Evolutionary conservation across 1,140 invertebrate genomes (phyloP).

Genomic region (Polyergus mexicanus): DNA sequence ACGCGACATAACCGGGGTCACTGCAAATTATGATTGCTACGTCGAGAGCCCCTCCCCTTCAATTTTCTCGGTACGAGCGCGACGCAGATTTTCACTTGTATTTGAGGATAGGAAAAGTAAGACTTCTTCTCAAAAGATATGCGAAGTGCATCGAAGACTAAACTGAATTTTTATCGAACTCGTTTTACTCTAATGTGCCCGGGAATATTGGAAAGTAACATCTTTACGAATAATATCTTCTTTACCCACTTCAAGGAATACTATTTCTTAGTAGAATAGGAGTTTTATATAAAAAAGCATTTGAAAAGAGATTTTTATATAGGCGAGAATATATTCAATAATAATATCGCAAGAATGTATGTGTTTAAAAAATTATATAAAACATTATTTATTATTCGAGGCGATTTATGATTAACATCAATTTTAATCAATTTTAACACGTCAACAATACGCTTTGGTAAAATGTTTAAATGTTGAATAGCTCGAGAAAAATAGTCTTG

Average conservation of each 20-base stretch:
- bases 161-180: slow-evolving; percentile 53
- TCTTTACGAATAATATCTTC: slow-evolving; percentile 53
- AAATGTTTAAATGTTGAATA: slow-evolving; percentile 16
- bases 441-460: not conserved
- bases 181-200: slow-evolving; percentile 31
- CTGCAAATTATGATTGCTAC: slow-evolving; percentile 27
- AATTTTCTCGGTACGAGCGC: slow-evolving; percentile 33
- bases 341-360: not conserved
- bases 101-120: too few species aligned
- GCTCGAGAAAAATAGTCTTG: not conserved
- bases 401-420: not conserved
- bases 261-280: not conserved
- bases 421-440: too few species aligned
- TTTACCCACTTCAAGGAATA: not conserved
- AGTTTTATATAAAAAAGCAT: not conserved
- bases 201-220: slow-evolving; percentile 52
- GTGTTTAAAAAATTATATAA: not conserved
- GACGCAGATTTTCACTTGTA: slow-evolving; percentile 22
- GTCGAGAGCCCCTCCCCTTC: not conserved
- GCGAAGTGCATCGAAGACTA: slow-evolving; percentile 29
- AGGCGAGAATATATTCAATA: not conserved
- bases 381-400: not conserved
- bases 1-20: slow-evolving; percentile 23
- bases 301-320: not conserved
- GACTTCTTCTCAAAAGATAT: not conserved